phyloP scores from a whole-genome alignment of 2,888 invertebrate genomes.

The Hydropsyche betteni region DNA sequence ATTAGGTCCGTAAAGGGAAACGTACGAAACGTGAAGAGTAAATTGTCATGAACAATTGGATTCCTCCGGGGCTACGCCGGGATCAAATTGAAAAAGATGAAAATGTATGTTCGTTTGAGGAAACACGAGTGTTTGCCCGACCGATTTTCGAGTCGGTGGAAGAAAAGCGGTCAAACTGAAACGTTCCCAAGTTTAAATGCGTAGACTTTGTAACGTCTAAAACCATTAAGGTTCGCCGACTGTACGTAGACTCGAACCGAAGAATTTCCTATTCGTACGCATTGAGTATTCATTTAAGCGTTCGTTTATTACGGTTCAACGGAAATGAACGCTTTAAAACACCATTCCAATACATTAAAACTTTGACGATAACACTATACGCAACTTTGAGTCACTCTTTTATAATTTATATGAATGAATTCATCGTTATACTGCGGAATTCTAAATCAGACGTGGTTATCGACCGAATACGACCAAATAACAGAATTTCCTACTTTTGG shows the following conservation, averaged over 20 bases:
- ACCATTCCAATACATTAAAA: neutral
- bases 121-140: too few species aligned
- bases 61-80: neutral
- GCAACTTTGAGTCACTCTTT: too few species aligned
- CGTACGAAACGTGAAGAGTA: neutral
- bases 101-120: too few species aligned
- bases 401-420: too few species aligned
- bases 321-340: constrained; percentile 15
- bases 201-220: neutral
- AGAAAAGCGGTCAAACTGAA: constrained; percentile 19
- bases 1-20: neutral
- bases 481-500: too few species aligned
- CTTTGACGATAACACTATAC: too few species aligned
- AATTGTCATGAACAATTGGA: constrained; percentile 6
- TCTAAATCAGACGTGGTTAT: too few species aligned
- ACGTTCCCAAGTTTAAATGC: neutral
- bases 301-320: constrained; percentile 1
- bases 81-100: too few species aligned
- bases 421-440: too few species aligned
- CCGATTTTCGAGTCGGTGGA: too few species aligned
- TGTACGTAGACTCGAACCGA: neutral
- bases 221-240: constrained; percentile 15
- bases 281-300: constrained; percentile 7
- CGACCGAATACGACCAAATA: too few species aligned
- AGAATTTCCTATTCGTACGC: neutral